Conservation (phyloP, 1,140 invertebrate species). For the Oppia nitens region DNA sequence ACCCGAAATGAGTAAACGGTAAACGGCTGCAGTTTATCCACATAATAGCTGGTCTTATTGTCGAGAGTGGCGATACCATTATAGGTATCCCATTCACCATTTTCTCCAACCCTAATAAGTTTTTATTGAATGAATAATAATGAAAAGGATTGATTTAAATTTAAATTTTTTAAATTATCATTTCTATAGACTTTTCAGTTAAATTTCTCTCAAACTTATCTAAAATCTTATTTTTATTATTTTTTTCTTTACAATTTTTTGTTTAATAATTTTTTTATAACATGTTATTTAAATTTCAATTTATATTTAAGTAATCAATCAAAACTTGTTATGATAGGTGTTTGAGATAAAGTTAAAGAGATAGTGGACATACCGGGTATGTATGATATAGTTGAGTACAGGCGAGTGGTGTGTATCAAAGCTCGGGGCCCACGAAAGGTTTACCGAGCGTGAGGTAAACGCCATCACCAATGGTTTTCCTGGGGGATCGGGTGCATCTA, state of each 20-base stretch:
- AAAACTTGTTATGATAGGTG: too few species aligned
- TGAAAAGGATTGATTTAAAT: background rate
- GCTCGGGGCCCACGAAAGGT: constrained; percentile 53
- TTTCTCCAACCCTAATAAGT: constrained; percentile 29
- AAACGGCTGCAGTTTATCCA: constrained; percentile 46
- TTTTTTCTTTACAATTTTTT: too few species aligned
- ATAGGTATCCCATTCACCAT: constrained; percentile 27
- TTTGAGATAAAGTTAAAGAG: too few species aligned
- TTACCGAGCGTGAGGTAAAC: constrained; percentile 52
- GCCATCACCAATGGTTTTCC: constrained; percentile 48
- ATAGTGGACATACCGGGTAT: constrained; percentile 42
- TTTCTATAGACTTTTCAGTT: too few species aligned
- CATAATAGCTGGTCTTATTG: constrained; percentile 39
- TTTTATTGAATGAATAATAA: constrained; percentile 5
- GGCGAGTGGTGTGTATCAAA: constrained; percentile 48
- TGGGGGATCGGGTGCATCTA: constrained; percentile 41
- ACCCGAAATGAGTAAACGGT: constrained; percentile 58
- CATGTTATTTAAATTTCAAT: too few species aligned
- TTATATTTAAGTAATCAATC: too few species aligned
- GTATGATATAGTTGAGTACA: constrained; percentile 52
- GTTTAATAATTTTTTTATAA: too few species aligned
- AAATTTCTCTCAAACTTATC: background rate
- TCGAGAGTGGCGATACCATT: constrained; percentile 40
- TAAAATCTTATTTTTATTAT: too few species aligned
- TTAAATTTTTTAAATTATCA: too few species aligned